A percentile compares a stretch with the other conserved stretches of the same genome.
phyloP scores from a whole-genome alignment of 2,113 vertebrate species.

The Notarius quadriscutis region DNA sequence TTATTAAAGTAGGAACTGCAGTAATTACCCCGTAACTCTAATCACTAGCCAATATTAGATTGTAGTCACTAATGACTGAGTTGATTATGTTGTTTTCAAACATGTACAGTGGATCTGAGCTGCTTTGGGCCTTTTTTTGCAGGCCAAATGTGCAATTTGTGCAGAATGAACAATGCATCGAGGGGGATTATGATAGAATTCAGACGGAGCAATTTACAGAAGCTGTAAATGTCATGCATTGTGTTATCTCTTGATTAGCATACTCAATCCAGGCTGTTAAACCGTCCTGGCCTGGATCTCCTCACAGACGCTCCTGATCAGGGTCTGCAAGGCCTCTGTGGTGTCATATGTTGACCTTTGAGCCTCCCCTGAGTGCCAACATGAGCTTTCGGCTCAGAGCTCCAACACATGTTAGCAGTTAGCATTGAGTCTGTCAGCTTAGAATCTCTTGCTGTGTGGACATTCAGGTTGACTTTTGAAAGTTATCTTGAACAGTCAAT shows the following conservation, averaged over 20 bases:
- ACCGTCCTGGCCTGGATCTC: not conserved
- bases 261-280: not conserved
- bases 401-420: slow-evolving; percentile 25
- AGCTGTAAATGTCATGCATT: not conserved
- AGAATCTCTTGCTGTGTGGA: not conserved
- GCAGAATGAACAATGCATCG: not conserved
- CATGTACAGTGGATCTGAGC: not conserved
- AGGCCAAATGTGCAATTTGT: slow-evolving; percentile 16
- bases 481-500: not conserved
- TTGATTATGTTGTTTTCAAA: slow-evolving; percentile 7
- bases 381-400: not conserved
- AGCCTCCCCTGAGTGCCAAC: slow-evolving; percentile 1
- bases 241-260: not conserved
- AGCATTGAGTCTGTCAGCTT: not conserved
- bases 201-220: not conserved
- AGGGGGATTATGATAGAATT: not conserved
- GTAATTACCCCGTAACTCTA: not conserved
- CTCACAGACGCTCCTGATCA: not conserved
- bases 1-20: not conserved
- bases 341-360: slow-evolving; percentile 16
- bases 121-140: not conserved
- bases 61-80: not conserved
- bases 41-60: not conserved
- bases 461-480: not conserved
- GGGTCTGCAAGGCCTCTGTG: not conserved